Evolutionary conservation across 2,113 vertebrate genomes (phyloP).

Genomic region (Onychostoma macrolepis): DNA sequence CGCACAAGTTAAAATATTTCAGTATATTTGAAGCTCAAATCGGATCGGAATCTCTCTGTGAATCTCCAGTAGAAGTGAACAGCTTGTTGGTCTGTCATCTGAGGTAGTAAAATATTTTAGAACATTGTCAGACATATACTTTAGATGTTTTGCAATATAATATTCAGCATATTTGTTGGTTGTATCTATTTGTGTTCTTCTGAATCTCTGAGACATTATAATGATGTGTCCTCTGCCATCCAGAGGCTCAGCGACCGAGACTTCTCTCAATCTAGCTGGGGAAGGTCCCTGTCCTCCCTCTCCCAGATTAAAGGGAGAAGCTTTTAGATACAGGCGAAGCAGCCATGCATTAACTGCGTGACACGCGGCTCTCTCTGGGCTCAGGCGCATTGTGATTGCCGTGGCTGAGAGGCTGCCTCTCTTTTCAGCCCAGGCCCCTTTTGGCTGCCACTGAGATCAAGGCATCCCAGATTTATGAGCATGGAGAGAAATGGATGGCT

Average conservation of each 20-base stretch:
- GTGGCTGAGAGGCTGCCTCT: constrained; percentile 48
- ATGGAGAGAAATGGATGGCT: constrained; percentile 68
- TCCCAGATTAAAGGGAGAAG: constrained; percentile 53
- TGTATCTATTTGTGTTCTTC: not conserved
- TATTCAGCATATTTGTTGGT: not conserved
- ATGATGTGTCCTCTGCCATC: constrained; percentile 33
- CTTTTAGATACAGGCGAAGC: constrained; percentile 15
- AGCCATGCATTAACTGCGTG: constrained; percentile 46
- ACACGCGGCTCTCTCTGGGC: constrained; percentile 38
- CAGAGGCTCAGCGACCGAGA: constrained; percentile 22
- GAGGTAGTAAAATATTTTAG: not conserved
- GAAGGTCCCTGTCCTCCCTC: constrained; percentile 44
- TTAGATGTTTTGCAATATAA: not conserved
- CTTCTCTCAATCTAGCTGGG: constrained; percentile 13
- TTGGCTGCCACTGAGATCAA: constrained; percentile 72
- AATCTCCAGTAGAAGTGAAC: not conserved
- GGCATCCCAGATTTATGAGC: constrained; percentile 68
- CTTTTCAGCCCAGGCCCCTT: constrained; percentile 64
- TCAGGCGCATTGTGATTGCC: constrained; percentile 38
- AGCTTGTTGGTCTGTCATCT: no score
- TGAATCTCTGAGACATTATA: constrained; percentile 26
- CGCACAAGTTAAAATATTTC: not conserved
- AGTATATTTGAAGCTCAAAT: not conserved
- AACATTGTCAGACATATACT: not conserved
- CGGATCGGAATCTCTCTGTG: not conserved